A percentile compares a stretch with the other conserved stretches of the same genome.
phyloP scores from a whole-genome alignment of 2,113 vertebrate genomes.

The Falcunculus frontatus region DNA sequence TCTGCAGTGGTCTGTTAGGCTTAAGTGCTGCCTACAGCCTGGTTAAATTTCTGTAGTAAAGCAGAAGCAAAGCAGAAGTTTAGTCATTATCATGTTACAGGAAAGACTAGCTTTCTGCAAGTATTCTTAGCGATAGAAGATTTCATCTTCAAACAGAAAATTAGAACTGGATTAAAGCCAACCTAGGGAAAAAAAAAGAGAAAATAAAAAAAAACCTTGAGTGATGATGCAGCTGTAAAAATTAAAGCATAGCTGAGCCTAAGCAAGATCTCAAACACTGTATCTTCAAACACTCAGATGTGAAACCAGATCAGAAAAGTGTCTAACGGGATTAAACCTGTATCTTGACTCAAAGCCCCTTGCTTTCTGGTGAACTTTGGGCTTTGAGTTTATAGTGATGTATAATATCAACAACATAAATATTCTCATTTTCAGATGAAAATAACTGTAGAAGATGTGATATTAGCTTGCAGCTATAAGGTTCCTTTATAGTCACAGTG shows the following conservation, averaged over 20 bases:
- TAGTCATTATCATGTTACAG: neutral
- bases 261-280: neutral
- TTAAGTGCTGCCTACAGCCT: neutral
- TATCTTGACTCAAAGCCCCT: neutral
- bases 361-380: neutral
- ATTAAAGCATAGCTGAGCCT: neutral
- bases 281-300: neutral
- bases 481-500: neutral
- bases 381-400: neutral
- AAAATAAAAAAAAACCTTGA: neutral
- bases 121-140: neutral
- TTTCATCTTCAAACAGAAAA: neutral
- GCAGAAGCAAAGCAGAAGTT: neutral
- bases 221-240: neutral
- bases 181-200: neutral
- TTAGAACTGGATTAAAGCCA: neutral
- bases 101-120: neutral
- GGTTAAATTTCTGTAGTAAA: neutral
- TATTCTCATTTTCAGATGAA: neutral
- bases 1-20: neutral
- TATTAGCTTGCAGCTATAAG: neutral
- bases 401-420: neutral
- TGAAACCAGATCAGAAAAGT: neutral
- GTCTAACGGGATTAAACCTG: neutral
- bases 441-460: neutral